These are phyloP conservation scores for Caenorhabditis doughertyi DNA, from an alignment of 2,888 invertebrate species.

Conservation along the genomic window DNA sequence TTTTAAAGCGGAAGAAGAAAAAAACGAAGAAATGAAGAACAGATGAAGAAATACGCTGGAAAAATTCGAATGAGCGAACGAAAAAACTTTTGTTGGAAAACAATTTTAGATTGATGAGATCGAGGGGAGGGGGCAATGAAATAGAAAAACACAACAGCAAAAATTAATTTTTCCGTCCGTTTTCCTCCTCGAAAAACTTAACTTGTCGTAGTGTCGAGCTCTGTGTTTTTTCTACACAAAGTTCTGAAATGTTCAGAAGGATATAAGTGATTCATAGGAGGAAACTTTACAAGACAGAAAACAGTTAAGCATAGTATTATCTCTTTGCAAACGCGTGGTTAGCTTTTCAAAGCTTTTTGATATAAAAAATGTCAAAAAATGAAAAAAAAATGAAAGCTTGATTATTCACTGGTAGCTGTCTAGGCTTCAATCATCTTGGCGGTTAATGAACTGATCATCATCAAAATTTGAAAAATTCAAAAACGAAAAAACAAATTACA, in stretches of 20 bases:
- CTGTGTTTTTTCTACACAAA: conserved; percentile 1
- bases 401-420: neutral
- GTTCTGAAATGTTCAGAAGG: neutral
- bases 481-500: neutral
- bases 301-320: neutral
- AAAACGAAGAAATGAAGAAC: neutral
- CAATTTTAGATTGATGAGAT: conserved; percentile 62
- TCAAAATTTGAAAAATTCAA: neutral
- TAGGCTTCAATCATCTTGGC: too few relatives aligned
- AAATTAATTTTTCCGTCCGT: conserved; percentile 30
- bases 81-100: conserved; percentile 50
- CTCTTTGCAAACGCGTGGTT: neutral
- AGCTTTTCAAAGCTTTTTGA: neutral
- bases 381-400: neutral
- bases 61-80: conserved; percentile 49
- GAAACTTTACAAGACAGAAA: neutral
- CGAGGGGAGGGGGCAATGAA: conserved; percentile 29
- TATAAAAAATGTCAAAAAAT: neutral
- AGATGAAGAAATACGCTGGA: conserved; percentile 31
- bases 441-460: too few relatives aligned
- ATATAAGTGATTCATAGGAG: neutral
- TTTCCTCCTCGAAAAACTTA: conserved; percentile 19
- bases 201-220: conserved; percentile 17
- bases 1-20: conserved; percentile 6
- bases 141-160: conserved; percentile 39